Evolutionary conservation across 2,888 invertebrate genomes (phyloP).

Genomic region (Nowickia ferox): DNA sequence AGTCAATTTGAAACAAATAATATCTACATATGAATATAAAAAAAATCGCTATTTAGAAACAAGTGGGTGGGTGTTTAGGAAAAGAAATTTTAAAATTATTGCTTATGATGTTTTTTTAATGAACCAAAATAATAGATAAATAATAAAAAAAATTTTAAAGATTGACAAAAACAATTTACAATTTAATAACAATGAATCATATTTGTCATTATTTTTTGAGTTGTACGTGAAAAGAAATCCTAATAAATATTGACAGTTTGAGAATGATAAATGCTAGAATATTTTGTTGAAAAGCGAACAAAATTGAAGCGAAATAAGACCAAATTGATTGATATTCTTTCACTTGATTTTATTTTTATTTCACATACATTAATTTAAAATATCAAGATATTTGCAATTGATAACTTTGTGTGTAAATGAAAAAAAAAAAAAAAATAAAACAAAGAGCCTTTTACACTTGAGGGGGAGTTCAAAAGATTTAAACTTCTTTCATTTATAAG

Average conservation of each 20-base stretch:
- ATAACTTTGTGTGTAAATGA: neutral
- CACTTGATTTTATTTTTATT: neutral
- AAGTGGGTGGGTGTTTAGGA: conserved; percentile 25
- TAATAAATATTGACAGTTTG: conserved; percentile 37
- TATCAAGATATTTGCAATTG: conserved; percentile 45
- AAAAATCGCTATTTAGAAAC: neutral
- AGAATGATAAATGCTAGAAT: conserved; percentile 48
- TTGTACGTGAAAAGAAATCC: conserved; percentile 49
- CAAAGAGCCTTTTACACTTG: neutral
- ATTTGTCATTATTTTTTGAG: neutral
- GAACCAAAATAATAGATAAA: neutral
- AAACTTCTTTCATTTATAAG: neutral
- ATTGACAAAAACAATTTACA: neutral
- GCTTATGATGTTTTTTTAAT: conserved; percentile 1
- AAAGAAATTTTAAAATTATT: conserved; percentile 12
- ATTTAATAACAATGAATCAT: conserved; percentile 55
- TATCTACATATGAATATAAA: neutral
- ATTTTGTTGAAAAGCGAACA: neutral
- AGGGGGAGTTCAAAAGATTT: neutral
- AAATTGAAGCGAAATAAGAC: conserved; percentile 5
- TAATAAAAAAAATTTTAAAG: neutral
- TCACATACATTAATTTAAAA: conserved; percentile 13
- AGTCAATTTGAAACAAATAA: conserved; percentile 32
- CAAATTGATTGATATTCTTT: conserved; percentile 9
- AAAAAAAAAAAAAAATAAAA: neutral